These are phyloP conservation scores for Rosalia funebris DNA, from an alignment of 2,888 invertebrate genomes.

Conservation along the genomic window DNA sequence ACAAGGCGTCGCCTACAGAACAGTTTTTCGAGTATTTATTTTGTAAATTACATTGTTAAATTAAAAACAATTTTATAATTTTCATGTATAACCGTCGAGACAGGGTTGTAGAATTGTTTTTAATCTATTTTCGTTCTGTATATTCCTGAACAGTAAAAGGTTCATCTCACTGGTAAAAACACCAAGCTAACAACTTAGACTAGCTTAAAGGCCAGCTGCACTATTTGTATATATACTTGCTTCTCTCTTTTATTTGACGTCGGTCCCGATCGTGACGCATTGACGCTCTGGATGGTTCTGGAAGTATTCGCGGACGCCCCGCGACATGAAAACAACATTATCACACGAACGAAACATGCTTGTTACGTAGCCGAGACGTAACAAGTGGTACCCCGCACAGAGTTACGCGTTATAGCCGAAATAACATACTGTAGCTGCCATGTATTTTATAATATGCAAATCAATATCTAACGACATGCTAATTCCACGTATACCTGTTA, in stretches of 20 bases:
- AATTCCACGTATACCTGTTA: too few species aligned
- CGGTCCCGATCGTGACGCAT: slow-evolving; percentile 21
- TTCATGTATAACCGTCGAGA: slow-evolving; percentile 9
- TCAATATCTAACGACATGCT: too few species aligned
- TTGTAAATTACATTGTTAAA: slow-evolving; percentile 21
- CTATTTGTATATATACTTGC: slow-evolving; percentile 47
- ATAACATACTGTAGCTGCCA: too few species aligned
- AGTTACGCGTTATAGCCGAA: too few species aligned
- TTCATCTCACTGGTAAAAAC: slow-evolving; percentile 62
- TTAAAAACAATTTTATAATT: slow-evolving; percentile 24
- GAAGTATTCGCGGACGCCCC: too few species aligned
- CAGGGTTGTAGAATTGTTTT: slow-evolving; percentile 33
- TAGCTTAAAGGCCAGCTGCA: slow-evolving; percentile 59
- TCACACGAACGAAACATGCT: too few species aligned
- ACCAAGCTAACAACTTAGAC: slow-evolving; percentile 60
- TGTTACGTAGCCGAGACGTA: too few species aligned
- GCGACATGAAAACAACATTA: too few species aligned
- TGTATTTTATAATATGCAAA: too few species aligned
- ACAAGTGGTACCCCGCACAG: too few species aligned
- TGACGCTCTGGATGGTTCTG: slow-evolving; percentile 22
- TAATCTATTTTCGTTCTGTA: slow-evolving; percentile 41
- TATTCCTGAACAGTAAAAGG: slow-evolving; percentile 55
- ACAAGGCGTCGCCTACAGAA: slow-evolving; percentile 36
- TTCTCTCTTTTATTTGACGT: slow-evolving; percentile 34
- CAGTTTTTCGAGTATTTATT: slow-evolving; percentile 41